phyloP scores from a whole-genome alignment of 2,113 vertebrate species.

The Murina feae region DNA sequence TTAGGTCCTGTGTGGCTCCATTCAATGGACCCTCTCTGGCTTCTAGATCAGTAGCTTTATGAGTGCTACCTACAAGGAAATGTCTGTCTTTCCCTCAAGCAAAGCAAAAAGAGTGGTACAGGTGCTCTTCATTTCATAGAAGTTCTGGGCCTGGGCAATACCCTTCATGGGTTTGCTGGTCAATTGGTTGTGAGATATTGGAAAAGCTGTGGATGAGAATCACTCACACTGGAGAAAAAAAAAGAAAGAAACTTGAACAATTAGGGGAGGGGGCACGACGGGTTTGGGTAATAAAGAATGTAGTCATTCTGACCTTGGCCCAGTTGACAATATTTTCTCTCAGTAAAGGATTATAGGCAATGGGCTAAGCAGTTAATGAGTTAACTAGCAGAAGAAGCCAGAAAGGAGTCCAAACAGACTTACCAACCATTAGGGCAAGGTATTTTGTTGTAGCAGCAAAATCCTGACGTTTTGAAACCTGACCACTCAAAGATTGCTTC shows the following conservation, averaged over 20 bases:
- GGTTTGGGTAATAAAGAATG: not conserved
- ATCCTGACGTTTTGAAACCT: not conserved
- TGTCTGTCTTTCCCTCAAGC: not conserved
- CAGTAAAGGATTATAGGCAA: not conserved
- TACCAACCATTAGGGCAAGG: not conserved
- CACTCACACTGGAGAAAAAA: conserved; percentile 18
- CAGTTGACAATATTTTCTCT: not conserved
- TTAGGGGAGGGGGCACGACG: not conserved
- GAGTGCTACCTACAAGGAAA: not conserved
- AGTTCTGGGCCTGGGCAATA: not conserved
- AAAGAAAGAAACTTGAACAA: not conserved
- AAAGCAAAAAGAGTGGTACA: not conserved
- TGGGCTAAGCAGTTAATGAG: not conserved
- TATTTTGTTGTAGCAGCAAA: not conserved
- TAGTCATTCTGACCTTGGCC: not conserved
- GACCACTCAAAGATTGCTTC: not conserved
- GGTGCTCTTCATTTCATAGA: not conserved
- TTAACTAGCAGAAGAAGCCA: not conserved
- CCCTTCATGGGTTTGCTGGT: not conserved
- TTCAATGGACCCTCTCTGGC: not conserved
- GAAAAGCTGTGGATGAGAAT: not conserved
- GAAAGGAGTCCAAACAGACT: not conserved
- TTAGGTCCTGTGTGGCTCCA: not conserved
- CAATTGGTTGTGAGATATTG: not conserved
- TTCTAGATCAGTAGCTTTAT: not conserved